Evolutionary conservation across 2,888 invertebrate species (phyloP), one percentile per base, ranked within the genome.

Genomic region (Scaptomyza tumidula): DNA sequence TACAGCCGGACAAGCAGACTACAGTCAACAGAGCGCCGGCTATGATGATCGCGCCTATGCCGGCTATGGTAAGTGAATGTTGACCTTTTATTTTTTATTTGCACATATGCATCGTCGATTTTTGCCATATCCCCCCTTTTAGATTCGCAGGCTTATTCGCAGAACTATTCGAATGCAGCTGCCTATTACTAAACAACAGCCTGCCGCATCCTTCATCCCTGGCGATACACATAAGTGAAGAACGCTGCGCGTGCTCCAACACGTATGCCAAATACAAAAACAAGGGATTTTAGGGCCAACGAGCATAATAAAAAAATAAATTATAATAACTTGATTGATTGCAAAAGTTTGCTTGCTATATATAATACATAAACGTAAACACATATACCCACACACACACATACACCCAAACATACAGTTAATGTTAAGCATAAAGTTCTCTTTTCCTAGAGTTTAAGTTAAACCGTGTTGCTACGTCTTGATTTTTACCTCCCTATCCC

Each of bases 21-120:
- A 92, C 75, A 86, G 91, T 45, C 91, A 91, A 65, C 88, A 86
- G 62, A 83, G 79, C 46, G 63, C 83, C 39, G 75, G 75, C 37
- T 92, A 92, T 71, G 92, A 92, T 75, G 92, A 91, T 59, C 86
- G 92, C 59, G 89, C 91, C 27, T 92, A 92, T 77, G 89, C 91
- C 31, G 90, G 92, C 57, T 92, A 92, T 85, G 92, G 92, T 92
- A 88, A 89, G 91, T 90, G 27, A 39, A 19, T 54, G 24, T 24
- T 59, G 10, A 13, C 6, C 14, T 33, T 5, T 37, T 3, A 33
- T 54, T 14, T 55, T 44, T 6, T 6, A 39, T 4, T 35, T 45
- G 24, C 37, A 33, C 37, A 58, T 29, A 41, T 63, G 27, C 57
- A 50, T 70, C 69, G 58, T 37, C 37, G 19, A 29, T 33, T 58